A percentile compares a stretch with the other conserved stretches of the same genome.
phyloP scores from a whole-genome alignment of 2,113 vertebrate species.

The Epinephelus moara region DNA sequence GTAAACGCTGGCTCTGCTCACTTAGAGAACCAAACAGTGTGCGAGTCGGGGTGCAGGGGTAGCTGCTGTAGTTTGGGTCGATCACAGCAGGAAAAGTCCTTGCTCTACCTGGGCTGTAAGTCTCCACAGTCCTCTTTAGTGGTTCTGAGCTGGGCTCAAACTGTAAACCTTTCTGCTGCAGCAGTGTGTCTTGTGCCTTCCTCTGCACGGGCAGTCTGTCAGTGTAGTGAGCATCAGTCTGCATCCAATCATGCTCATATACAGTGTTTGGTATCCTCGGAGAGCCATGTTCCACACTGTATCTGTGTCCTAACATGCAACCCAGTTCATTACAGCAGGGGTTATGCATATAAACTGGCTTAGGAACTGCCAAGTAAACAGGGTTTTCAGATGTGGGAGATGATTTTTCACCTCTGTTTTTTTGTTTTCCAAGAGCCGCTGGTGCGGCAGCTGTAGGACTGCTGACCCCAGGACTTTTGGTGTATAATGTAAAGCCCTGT shows the following conservation, averaged over 20 bases:
- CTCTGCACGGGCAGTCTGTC: slow-evolving; percentile 61
- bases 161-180: slow-evolving; percentile 66
- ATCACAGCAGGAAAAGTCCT: slow-evolving; percentile 67
- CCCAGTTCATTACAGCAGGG: slow-evolving; percentile 82
- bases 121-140: slow-evolving; percentile 74
- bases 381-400: slow-evolving; percentile 64
- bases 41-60: slow-evolving; percentile 70
- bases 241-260: slow-evolving; percentile 83
- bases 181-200: slow-evolving; percentile 60
- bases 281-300: slow-evolving; percentile 66
- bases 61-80: slow-evolving; percentile 76
- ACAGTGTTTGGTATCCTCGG: slow-evolving; percentile 74
- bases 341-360: slow-evolving; percentile 87
- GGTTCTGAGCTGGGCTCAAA: slow-evolving; percentile 64
- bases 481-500: slow-evolving; percentile 76
- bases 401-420: slow-evolving; percentile 36
- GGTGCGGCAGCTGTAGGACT: slow-evolving; percentile 73
- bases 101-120: slow-evolving; percentile 63
- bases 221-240: slow-evolving; percentile 58
- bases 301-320: slow-evolving; percentile 76
- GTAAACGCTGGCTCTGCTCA: slow-evolving; percentile 80
- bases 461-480: slow-evolving; percentile 65
- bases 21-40: slow-evolving; percentile 68
- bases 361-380: slow-evolving; percentile 87
- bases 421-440: slow-evolving; percentile 54